These are phyloP conservation scores for Serripes groenlandicus DNA, from an alignment of 2,888 invertebrate species.

Conservation along the genomic window DNA sequence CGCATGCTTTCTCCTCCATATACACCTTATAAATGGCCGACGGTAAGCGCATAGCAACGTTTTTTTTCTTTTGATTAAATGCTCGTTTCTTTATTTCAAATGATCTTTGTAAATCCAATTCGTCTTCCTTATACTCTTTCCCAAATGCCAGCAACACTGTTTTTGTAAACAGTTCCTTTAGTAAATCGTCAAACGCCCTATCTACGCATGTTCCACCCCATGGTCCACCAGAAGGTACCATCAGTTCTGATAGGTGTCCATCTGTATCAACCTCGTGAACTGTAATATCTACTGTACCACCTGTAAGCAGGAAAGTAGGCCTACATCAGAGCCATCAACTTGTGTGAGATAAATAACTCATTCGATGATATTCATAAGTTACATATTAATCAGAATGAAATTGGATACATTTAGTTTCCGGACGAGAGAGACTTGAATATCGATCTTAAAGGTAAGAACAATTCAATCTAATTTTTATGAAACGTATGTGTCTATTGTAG, in stretches of 20 bases:
- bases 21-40: conserved; percentile 1
- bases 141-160: conserved; percentile 4
- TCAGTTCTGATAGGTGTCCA: background rate
- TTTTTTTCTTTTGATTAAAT: background rate
- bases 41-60: conserved; percentile 10
- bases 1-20: background rate
- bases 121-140: conserved; percentile 9
- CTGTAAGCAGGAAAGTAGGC: too few relatives aligned
- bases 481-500: too few relatives aligned
- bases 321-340: too few relatives aligned
- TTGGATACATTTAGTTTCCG: too few relatives aligned
- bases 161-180: background rate
- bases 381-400: too few relatives aligned
- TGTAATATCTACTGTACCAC: conserved; percentile 5
- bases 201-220: conserved; percentile 5
- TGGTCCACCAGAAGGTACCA: background rate
- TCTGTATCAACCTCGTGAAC: background rate
- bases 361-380: too few relatives aligned
- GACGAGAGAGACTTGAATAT: too few relatives aligned
- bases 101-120: conserved; percentile 1
- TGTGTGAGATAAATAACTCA: too few relatives aligned
- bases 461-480: too few relatives aligned
- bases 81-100: conserved; percentile 33
- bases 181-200: background rate
- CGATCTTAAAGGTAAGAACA: too few relatives aligned